These are phyloP conservation scores for Mobula birostris DNA, from an alignment of 2,113 vertebrate species.

Conservation along the genomic window DNA sequence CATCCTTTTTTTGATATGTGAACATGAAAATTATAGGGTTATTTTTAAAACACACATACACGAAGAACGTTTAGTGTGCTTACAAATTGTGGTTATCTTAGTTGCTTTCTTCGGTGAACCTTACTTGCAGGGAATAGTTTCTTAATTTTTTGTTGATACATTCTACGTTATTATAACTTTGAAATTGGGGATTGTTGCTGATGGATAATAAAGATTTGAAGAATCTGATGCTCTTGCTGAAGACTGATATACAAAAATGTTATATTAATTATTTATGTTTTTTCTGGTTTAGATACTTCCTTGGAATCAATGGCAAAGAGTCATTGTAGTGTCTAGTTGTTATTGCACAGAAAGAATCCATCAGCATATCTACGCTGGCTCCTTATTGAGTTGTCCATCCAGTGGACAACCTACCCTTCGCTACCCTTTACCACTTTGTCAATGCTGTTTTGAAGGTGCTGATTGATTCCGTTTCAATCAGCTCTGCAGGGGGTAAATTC, in stretches of 20 bases:
- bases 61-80: not conserved
- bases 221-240: no score
- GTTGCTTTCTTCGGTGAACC: constrained; percentile 11
- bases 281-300: not conserved
- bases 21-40: constrained; percentile 34
- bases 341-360: no score
- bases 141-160: not conserved
- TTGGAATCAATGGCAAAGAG: not conserved
- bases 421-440: no score
- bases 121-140: not conserved
- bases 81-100: not conserved
- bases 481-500: no score
- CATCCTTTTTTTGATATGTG: not conserved
- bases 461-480: no score
- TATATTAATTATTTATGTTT: no score
- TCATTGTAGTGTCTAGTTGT: no score
- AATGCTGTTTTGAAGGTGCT: no score
- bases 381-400: no score
- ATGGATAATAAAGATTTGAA: not conserved
- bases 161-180: not conserved
- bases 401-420: no score
- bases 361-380: no score
- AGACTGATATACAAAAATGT: no score
- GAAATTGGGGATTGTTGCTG: not conserved
- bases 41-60: constrained; percentile 29